Conservation (phyloP, 2,797 vertebrate species). For the Phoxinus dragarum region DNA sequence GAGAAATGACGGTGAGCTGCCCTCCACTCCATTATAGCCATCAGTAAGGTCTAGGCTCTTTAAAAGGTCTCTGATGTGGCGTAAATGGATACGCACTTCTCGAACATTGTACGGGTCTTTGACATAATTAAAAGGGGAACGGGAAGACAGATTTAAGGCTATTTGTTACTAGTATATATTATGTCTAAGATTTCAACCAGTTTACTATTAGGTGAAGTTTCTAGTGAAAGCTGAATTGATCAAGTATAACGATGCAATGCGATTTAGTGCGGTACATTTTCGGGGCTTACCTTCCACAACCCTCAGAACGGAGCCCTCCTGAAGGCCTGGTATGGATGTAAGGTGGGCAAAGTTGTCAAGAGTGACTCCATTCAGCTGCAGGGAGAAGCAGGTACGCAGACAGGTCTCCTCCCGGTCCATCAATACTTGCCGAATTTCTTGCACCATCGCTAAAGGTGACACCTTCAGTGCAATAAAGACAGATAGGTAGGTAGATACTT, state of each 20-base stretch:
- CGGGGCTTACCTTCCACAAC: conserved; percentile 87
- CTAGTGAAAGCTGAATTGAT: not conserved
- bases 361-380: conserved; percentile 85
- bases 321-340: conserved; percentile 83
- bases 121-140: conserved; percentile 10
- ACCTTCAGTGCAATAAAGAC: conserved; percentile 75
- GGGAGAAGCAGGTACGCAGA: conserved; percentile 92
- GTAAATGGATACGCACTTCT: conserved; percentile 91
- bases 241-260: not conserved
- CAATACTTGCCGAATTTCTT: conserved; percentile 93
- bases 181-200: not conserved
- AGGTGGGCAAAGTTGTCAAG: conserved; percentile 89
- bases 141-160: not conserved
- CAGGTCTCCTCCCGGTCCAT: conserved; percentile 95
- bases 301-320: conserved; percentile 86
- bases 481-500: not conserved
- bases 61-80: conserved; percentile 90
- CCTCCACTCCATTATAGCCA: conserved; percentile 90
- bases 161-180: not conserved
- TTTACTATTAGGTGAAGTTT: not conserved
- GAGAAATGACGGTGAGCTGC: conserved; percentile 90
- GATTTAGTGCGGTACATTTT: not conserved
- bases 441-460: conserved; percentile 92
- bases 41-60: conserved; percentile 92
- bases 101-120: conserved; percentile 89